Percentiles rank a stretch among this genome's conserved stretches.
Conservation (phyloP, 2,888 invertebrate genomes). For the Noctua pronuba region DNA sequence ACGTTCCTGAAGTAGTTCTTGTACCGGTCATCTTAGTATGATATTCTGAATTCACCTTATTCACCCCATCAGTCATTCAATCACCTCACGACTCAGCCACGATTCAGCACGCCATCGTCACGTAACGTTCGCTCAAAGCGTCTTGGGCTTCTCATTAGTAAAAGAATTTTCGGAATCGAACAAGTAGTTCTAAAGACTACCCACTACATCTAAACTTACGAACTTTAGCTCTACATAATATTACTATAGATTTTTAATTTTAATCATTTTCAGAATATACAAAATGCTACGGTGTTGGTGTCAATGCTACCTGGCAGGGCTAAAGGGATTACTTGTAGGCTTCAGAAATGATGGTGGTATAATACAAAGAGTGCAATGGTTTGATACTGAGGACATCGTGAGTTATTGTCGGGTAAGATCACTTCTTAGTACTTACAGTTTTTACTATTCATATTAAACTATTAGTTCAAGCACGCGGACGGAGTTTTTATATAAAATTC, state of each 20-base stretch:
- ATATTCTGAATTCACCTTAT: too few relatives aligned
- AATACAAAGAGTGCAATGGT: slow-evolving; percentile 68
- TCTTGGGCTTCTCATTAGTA: not conserved
- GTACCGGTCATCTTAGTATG: too few relatives aligned
- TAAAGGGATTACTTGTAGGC: slow-evolving; percentile 72
- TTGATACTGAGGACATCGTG: slow-evolving; percentile 66
- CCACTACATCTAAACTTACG: not conserved
- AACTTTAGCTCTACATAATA: not conserved
- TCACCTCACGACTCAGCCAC: too few relatives aligned
- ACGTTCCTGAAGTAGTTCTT: too few relatives aligned
- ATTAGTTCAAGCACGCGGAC: not conserved
- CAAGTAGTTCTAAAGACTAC: not conserved
- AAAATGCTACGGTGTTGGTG: slow-evolving; percentile 73
- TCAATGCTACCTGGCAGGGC: slow-evolving; percentile 70
- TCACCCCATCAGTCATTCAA: too few relatives aligned
- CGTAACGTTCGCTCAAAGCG: too few relatives aligned
- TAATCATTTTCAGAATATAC: slow-evolving; percentile 64
- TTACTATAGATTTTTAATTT: not conserved
- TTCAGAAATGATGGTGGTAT: slow-evolving; percentile 72
- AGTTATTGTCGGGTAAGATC: slow-evolving; percentile 66
- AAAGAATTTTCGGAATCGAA: not conserved
- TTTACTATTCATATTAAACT: not conserved
- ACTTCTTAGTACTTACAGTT: not conserved
- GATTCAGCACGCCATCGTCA: too few relatives aligned
- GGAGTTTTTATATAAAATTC: not conserved